phyloP scores from a whole-genome alignment of 2,888 invertebrate genomes.

The Disparrhopalites patrizii region DNA sequence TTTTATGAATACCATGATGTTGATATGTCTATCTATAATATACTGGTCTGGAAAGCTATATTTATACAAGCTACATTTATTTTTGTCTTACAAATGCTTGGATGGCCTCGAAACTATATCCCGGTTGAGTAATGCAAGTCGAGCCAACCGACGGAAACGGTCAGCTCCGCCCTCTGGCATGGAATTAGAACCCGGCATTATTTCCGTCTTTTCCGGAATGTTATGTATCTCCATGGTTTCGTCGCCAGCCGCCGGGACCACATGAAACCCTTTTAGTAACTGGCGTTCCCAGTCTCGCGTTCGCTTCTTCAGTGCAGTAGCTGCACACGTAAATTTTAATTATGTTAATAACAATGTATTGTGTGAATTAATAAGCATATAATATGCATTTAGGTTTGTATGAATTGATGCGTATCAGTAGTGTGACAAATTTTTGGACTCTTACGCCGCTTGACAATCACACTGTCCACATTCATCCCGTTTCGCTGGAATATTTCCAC shows the following conservation, averaged over 20 bases:
- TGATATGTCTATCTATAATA: background rate
- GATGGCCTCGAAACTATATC: slow-evolving; percentile 30
- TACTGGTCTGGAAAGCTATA: no score
- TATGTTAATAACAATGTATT: no score
- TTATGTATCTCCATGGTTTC: slow-evolving; percentile 56
- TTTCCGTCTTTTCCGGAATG: background rate
- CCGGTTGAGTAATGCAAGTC: slow-evolving; percentile 62
- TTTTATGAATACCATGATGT: slow-evolving; percentile 2
- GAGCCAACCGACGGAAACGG: slow-evolving; percentile 69
- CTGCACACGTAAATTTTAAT: no score
- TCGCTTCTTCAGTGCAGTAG: slow-evolving; percentile 63
- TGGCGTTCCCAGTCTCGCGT: slow-evolving; percentile 83
- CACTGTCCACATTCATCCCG: slow-evolving; percentile 76
- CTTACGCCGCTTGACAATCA: slow-evolving; percentile 71
- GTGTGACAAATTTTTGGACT: no score
- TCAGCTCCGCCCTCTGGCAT: slow-evolving; percentile 31
- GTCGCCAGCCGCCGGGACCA: slow-evolving; percentile 66
- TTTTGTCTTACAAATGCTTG: slow-evolving; percentile 32
- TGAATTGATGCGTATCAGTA: no score
- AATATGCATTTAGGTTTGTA: no score
- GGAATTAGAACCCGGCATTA: background rate
- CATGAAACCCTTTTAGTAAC: slow-evolving; percentile 82
- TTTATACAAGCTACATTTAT: no score
- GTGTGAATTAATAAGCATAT: no score
- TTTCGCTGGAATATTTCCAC: slow-evolving; percentile 82